These are phyloP conservation scores for Cercopithecus hamlyni DNA, from an alignment of 2,797 vertebrate species.

Conservation along the genomic window DNA sequence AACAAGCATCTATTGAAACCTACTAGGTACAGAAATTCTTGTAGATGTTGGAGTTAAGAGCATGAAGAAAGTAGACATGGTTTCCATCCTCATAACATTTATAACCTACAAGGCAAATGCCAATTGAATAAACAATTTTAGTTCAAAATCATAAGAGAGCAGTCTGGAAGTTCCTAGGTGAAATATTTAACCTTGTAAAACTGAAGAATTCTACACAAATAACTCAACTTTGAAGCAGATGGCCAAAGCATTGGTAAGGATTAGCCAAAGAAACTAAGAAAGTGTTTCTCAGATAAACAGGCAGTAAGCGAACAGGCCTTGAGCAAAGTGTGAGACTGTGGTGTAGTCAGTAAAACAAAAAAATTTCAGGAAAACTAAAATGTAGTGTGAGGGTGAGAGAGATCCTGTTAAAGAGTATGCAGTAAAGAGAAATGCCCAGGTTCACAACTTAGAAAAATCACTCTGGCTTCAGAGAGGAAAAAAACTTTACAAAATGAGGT, in stretches of 20 bases:
- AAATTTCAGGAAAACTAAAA: background rate
- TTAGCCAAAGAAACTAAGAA: background rate
- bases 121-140: background rate
- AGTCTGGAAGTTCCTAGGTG: background rate
- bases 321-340: background rate
- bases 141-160: background rate
- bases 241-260: background rate
- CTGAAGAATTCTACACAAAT: background rate
- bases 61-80: background rate
- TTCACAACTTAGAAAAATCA: slow-evolving; percentile 4
- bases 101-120: background rate
- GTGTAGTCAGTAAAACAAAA: background rate
- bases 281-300: background rate
- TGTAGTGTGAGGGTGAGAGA: background rate
- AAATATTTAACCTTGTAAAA: background rate
- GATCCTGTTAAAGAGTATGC: background rate
- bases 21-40: background rate
- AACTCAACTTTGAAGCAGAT: background rate
- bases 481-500: background rate
- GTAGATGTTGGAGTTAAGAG: background rate
- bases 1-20: background rate
- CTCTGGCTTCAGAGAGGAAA: background rate
- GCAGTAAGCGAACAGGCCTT: too few relatives aligned
- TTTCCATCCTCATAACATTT: background rate
- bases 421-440: background rate